These are phyloP conservation scores for Drosophila quadrilineata DNA, from an alignment of 1,140 invertebrate species.

Conservation along the genomic window DNA sequence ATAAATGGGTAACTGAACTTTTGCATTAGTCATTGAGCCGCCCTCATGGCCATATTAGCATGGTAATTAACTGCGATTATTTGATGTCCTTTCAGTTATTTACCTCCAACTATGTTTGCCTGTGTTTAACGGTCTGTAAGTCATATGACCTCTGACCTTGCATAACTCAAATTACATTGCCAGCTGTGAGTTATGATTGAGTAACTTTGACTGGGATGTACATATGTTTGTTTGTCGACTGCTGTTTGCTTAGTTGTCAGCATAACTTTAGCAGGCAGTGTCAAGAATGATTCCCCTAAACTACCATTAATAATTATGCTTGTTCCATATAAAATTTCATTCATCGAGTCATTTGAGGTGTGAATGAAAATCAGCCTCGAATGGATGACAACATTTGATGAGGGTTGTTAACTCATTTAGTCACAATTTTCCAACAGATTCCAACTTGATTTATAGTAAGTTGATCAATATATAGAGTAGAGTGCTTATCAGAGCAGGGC, in stretches of 20 bases:
- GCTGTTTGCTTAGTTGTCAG: constrained; percentile 5
- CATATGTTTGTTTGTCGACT: not conserved
- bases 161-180: constrained; percentile 27
- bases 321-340: not conserved
- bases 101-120: constrained; percentile 12
- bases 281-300: too few relatives aligned
- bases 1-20: constrained; percentile 35
- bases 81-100: constrained; percentile 43
- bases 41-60: constrained; percentile 17
- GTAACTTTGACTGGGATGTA: too few relatives aligned
- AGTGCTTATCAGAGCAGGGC: too few relatives aligned
- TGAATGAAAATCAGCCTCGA: not conserved
- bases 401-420: too few relatives aligned
- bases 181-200: constrained; percentile 13
- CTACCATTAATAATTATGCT: not conserved
- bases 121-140: not conserved
- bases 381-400: too few relatives aligned
- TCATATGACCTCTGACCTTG: not conserved
- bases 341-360: not conserved
- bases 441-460: too few relatives aligned
- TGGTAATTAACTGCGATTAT: constrained; percentile 42
- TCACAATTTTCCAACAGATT: too few relatives aligned
- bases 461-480: too few relatives aligned
- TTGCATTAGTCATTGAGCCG: constrained; percentile 18
- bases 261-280: not conserved